These are phyloP conservation scores for Drosophila greeni DNA, from an alignment of 2,888 invertebrate species.

Conservation along the genomic window DNA sequence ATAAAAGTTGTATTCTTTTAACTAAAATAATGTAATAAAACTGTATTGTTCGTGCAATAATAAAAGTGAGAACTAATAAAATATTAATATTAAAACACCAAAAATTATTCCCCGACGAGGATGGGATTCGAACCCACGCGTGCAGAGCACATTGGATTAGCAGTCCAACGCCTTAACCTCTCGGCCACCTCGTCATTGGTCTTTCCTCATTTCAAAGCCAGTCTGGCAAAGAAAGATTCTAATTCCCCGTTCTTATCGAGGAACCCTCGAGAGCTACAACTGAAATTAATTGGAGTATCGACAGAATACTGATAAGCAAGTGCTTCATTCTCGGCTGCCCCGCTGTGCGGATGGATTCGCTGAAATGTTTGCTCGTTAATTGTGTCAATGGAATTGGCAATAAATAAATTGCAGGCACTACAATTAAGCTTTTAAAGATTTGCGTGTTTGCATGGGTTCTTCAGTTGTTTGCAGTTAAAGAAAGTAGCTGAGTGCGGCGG, in stretches of 20 bases:
- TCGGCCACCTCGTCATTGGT: conserved; percentile 88
- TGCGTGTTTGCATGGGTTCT: conserved; percentile 12
- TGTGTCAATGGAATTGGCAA: conserved; percentile 55
- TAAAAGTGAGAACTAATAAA: too few relatives aligned
- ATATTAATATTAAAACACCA: too few relatives aligned
- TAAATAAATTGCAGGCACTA: conserved; percentile 22
- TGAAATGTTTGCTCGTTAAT: conserved; percentile 33
- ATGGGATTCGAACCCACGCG: conserved; percentile 92
- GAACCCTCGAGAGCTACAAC: conserved; percentile 8
- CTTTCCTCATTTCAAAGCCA: background rate
- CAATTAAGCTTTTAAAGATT: conserved; percentile 7
- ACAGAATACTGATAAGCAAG: background rate
- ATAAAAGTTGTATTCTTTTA: too few relatives aligned
- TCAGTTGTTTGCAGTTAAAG: conserved; percentile 43
- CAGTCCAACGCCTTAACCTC: conserved; percentile 92
- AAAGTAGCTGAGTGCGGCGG: conserved; percentile 47
- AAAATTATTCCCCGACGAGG: conserved; percentile 81
- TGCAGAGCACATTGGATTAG: conserved; percentile 86
- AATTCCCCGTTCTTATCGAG: conserved; percentile 14
- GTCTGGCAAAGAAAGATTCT: background rate
- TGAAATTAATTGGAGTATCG: conserved; percentile 9
- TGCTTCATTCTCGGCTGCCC: background rate
- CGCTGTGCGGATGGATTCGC: conserved; percentile 11
- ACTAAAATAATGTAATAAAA: too few relatives aligned
- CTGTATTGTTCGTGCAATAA: too few relatives aligned